Evolutionary conservation across 2,888 invertebrate species (phyloP).

Genomic region (Sinodicranocentrus sp.): DNA sequence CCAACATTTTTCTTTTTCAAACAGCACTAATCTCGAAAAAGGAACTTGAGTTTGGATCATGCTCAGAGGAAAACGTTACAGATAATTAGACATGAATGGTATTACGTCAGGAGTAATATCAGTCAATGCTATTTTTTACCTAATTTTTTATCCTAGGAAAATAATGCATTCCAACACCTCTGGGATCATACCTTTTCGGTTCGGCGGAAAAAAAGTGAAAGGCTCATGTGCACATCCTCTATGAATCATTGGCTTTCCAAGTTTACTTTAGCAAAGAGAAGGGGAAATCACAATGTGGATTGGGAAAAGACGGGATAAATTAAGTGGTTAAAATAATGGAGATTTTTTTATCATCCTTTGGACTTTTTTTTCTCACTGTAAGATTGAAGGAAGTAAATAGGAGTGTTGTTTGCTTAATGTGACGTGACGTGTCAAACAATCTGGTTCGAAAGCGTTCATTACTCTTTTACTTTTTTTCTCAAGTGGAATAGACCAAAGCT

Average conservation of each 20-base stretch:
- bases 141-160: background rate
- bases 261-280: no score
- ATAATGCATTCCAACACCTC: no score
- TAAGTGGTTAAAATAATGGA: conserved; percentile 58
- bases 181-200: no score
- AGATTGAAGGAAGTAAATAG: conserved; percentile 36
- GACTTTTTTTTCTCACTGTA: background rate
- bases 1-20: no score
- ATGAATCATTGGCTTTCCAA: no score
- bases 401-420: conserved; percentile 56
- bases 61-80: background rate
- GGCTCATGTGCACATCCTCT: background rate
- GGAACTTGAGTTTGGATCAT: no score
- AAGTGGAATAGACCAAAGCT: no score
- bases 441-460: conserved; percentile 50
- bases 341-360: conserved; percentile 4
- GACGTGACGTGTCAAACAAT: conserved; percentile 67
- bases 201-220: no score
- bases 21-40: no score
- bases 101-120: background rate
- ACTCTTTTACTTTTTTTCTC: conserved; percentile 29
- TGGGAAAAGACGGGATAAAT: conserved; percentile 35
- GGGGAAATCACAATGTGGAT: background rate
- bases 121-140: background rate
- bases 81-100: conserved; percentile 11